phyloP scores from a whole-genome alignment of 2,797 vertebrate species.

The Thunnus albacares region DNA sequence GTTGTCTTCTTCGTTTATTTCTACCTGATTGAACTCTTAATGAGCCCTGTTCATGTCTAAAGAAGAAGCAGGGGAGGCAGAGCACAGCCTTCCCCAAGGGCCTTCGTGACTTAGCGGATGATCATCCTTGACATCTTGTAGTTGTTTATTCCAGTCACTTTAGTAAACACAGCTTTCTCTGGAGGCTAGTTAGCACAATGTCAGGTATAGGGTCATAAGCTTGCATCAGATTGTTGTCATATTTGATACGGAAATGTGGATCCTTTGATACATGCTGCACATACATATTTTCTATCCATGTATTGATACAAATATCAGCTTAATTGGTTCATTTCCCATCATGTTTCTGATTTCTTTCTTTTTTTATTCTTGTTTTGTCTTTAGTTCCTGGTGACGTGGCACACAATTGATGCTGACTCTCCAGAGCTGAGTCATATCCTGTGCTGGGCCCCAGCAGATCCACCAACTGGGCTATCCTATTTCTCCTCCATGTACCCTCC shows the following conservation, averaged over 20 bases:
- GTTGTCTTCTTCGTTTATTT: slow-evolving; percentile 55
- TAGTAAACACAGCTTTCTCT: slow-evolving; percentile 56
- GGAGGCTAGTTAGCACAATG: slow-evolving; percentile 50
- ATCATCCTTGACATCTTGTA: slow-evolving; percentile 52
- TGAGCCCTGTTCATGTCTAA: slow-evolving; percentile 57
- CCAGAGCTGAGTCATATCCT: slow-evolving; percentile 96
- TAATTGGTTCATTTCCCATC: not conserved
- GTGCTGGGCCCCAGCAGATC: slow-evolving; percentile 96
- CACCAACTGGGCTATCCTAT: slow-evolving; percentile 96
- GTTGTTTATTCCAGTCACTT: slow-evolving; percentile 62
- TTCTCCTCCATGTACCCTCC: slow-evolving; percentile 98
- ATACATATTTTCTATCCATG: not conserved
- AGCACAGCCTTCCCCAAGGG: slow-evolving; percentile 44
- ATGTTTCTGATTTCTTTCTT: not conserved
- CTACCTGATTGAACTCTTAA: slow-evolving; percentile 63
- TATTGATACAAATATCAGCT: not conserved
- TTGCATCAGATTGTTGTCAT: slow-evolving; percentile 20
- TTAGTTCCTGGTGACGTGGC: slow-evolving; percentile 97
- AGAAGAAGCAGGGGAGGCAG: slow-evolving; percentile 33
- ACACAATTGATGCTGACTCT: slow-evolving; percentile 97
- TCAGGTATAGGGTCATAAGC: slow-evolving; percentile 17
- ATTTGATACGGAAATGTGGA: slow-evolving; percentile 5
- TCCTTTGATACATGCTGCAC: slow-evolving; percentile 5
- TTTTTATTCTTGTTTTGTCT: slow-evolving; percentile 20
- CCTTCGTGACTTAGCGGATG: slow-evolving; percentile 12